phyloP scores from a whole-genome alignment of 1,140 invertebrate genomes.

The Globodera rostochiensis region DNA sequence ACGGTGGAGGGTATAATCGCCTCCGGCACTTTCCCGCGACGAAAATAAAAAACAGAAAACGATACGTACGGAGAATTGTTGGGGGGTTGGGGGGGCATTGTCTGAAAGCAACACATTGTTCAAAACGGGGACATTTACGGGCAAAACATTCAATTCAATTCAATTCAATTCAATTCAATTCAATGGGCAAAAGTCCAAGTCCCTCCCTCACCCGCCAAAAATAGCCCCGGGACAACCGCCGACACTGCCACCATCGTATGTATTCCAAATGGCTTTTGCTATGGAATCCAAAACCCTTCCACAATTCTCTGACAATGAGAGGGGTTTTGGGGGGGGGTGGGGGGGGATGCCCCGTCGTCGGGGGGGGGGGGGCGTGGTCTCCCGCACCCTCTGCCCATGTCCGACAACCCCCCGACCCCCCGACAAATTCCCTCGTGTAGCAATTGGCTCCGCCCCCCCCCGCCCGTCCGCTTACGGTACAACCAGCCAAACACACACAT shows the following conservation, averaged over 20 bases:
- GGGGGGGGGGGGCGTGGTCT: constrained; percentile 1
- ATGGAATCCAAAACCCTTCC: not conserved
- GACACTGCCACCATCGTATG: not conserved
- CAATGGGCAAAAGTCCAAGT: constrained; percentile 13
- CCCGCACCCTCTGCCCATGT: constrained; percentile 3
- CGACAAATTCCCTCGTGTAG: constrained; percentile 18
- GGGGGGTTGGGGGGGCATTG: not conserved
- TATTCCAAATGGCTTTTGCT: not conserved
- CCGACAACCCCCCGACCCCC: not conserved
- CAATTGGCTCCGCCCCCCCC: constrained; percentile 12
- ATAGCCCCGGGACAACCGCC: not conserved
- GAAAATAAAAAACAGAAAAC: not conserved
- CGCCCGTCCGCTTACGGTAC: not conserved
- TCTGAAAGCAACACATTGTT: constrained; percentile 18
- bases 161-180: not conserved
- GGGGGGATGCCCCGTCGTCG: not conserved
- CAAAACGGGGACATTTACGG: constrained; percentile 6
- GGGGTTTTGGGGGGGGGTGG: not conserved
- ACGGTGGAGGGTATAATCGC: not conserved
- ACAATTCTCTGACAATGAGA: not conserved
- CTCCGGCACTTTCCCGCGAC: not conserved
- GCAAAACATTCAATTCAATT: constrained; percentile 6
- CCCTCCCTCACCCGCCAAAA: not conserved
- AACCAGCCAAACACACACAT: not conserved
- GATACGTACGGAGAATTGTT: not conserved